Percentiles rank a stretch among this genome's conserved stretches.
phyloP scores from a whole-genome alignment of 2,888 invertebrate genomes.

The Xestoiulus laeticollis region DNA sequence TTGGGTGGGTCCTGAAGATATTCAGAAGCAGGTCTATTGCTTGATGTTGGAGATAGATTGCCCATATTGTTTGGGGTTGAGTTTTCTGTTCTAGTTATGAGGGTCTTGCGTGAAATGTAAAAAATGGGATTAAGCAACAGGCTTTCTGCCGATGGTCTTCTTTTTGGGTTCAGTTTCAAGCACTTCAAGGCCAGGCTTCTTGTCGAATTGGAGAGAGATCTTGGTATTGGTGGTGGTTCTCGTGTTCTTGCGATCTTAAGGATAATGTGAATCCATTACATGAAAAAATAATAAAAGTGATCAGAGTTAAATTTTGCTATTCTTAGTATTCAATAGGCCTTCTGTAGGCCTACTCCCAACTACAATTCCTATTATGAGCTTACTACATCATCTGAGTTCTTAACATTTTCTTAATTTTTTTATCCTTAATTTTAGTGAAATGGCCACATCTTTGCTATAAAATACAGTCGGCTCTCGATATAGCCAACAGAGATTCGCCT shows the following conservation, averaged over 20 bases:
- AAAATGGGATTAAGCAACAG: neutral
- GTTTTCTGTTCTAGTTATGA: neutral
- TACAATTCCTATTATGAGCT: no score
- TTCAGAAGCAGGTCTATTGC: neutral
- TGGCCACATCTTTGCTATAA: no score
- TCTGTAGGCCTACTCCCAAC: no score
- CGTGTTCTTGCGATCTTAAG: slow-evolving; percentile 39
- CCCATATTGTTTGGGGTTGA: neutral
- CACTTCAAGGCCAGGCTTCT: slow-evolving; percentile 24
- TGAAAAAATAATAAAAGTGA: neutral
- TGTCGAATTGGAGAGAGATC: slow-evolving; percentile 44
- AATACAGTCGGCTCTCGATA: no score
- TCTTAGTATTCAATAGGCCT: no score
- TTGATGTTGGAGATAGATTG: neutral
- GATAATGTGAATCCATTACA: neutral
- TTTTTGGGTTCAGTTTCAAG: slow-evolving; percentile 18
- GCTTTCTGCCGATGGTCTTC: slow-evolving; percentile 11
- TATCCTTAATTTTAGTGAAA: no score
- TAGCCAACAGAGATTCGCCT: no score
- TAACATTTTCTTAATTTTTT: no score
- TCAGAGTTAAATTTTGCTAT: neutral
- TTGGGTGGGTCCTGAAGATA: neutral
- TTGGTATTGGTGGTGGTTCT: slow-evolving; percentile 40
- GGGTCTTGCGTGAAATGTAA: neutral
- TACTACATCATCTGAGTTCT: no score